Evolutionary conservation across 2,797 vertebrate genomes (phyloP).

Genomic region (Acanthiza pusilla): DNA sequence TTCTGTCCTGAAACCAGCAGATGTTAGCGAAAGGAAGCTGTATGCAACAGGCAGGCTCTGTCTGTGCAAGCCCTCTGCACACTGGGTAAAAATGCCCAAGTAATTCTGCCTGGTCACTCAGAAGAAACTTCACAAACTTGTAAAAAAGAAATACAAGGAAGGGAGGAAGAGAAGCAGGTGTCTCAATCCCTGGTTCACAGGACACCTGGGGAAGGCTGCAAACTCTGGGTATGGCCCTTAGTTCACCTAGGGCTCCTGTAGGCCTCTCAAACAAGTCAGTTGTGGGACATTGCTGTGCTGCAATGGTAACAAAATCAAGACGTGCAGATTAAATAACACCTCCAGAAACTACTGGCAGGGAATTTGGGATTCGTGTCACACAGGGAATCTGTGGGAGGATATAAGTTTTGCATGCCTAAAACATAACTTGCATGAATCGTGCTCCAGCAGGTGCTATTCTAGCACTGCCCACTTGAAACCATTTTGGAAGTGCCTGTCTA

Average conservation of each 20-base stretch:
- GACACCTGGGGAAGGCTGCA: background rate
- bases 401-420: background rate
- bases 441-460: background rate
- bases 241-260: background rate
- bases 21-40: background rate
- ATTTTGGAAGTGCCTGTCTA: background rate
- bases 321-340: background rate
- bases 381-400: background rate
- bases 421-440: background rate
- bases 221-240: background rate
- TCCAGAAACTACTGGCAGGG: background rate
- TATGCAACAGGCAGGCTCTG: background rate
- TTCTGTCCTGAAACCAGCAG: background rate
- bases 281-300: background rate
- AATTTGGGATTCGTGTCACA: background rate
- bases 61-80: background rate
- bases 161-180: background rate
- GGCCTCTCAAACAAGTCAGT: background rate
- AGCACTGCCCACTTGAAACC: background rate
- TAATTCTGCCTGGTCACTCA: background rate
- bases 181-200: background rate
- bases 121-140: background rate
- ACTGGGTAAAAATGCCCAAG: background rate
- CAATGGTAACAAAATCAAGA: background rate
- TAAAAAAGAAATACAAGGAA: background rate